Evolutionary conservation across 2,888 invertebrate species (phyloP), one percentile per base, ranked within the genome.

Genomic region (Perizoma affinitatum): DNA sequence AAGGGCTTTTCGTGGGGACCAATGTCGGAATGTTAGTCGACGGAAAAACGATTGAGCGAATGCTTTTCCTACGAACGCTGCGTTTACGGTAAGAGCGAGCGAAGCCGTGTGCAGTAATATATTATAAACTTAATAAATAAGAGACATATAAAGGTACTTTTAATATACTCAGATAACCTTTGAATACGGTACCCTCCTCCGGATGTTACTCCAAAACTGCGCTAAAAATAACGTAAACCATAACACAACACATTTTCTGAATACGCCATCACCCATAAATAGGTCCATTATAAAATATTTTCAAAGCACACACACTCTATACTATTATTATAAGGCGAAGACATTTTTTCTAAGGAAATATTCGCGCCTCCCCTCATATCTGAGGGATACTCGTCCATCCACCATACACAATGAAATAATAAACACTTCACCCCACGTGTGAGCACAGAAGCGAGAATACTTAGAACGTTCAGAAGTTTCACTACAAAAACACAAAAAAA

Each of bases 361-460:
- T 68, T 66, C 68, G 65, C 74, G 63, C 74, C 72, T 55, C 61
- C 61, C 63, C 63, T 56, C 46, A 55, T 62, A 59, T 61, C 60
- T 62, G 38, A 63, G 60, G 54, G 60, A 46, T 60, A 64, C 60
- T 60, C 46, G 58, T 56, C 67, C 61, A 76, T 77, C 73, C 72
- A 65, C 70, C 71, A 71, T 68, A 65, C 71, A 78, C 80, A 80
- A 79, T 78, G 75, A 76, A 78, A 80, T 80, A 80, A 80, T 78
- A 80, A 80, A 80, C 77, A 78, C 74, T 74, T 71, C 74, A 65
- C 68, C 72, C 70, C 69, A 68, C 63, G 68, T 73, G 65, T 71
- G 75, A 71, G 57, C 46, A n/a, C 43, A 51, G 61, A 50, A 33
- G 36, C 42, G 5, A 43, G 33, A 38, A 10, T 43, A 53, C 42